Conservation (phyloP, 2,888 invertebrate genomes). For the Zootermopsis nevadensis region DNA sequence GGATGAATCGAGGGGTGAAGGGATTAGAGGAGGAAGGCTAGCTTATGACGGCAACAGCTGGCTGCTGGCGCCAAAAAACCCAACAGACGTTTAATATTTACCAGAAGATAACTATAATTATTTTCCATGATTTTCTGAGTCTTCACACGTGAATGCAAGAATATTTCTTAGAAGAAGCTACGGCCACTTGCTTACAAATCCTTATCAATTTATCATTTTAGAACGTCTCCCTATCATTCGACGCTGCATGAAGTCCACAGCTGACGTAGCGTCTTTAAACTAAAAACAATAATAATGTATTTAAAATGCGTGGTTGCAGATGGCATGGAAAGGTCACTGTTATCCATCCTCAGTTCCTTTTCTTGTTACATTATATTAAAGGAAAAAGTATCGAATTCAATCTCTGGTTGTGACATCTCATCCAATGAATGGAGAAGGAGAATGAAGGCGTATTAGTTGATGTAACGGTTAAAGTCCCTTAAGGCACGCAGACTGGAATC, state of each 20-base stretch:
- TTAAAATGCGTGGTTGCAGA: too few relatives aligned
- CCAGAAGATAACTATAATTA: too few relatives aligned
- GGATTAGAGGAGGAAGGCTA: slow-evolving; percentile 31
- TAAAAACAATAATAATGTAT: neutral
- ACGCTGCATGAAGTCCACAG: neutral
- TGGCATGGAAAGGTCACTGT: neutral
- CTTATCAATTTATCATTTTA: too few relatives aligned
- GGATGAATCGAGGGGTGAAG: slow-evolving; percentile 26
- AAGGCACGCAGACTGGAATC: slow-evolving; percentile 27
- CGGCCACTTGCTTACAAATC: too few relatives aligned
- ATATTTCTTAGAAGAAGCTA: too few relatives aligned
- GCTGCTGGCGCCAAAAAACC: slow-evolving; percentile 47
- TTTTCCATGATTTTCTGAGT: too few relatives aligned
- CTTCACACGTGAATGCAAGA: too few relatives aligned
- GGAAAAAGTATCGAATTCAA: slow-evolving; percentile 46
- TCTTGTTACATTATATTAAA: slow-evolving; percentile 14
- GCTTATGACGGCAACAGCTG: slow-evolving; percentile 49
- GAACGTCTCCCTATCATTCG: too few relatives aligned
- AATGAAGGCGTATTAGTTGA: slow-evolving; percentile 46
- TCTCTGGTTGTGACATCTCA: slow-evolving; percentile 47
- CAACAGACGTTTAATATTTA: too few relatives aligned
- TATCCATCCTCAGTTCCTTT: slow-evolving; percentile 30
- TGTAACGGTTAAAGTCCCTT: slow-evolving; percentile 38
- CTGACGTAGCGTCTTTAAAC: neutral
- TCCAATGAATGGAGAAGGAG: slow-evolving; percentile 46